A percentile compares a stretch with the other conserved stretches of the same genome.
Conservation (phyloP, 2,797 vertebrate species). For the Pseudocheirus occidentalis region DNA sequence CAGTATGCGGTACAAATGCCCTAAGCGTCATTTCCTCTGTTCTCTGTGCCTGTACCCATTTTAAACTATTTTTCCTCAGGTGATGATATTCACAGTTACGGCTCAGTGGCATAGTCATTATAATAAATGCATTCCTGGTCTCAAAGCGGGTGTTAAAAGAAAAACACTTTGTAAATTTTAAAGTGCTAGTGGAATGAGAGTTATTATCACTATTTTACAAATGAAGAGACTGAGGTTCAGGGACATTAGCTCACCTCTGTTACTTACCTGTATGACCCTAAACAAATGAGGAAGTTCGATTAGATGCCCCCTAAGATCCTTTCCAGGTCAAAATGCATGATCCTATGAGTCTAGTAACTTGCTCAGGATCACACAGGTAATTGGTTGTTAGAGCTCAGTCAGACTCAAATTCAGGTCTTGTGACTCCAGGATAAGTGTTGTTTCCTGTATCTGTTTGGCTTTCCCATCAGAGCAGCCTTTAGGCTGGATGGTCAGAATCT, state of each 20-base stretch:
- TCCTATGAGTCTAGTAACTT: neutral
- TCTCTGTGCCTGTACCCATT: neutral
- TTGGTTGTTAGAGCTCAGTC: neutral
- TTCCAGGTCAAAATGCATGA: neutral
- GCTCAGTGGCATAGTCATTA: neutral
- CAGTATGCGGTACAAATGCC: neutral
- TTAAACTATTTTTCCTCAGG: neutral
- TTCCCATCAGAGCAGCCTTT: neutral
- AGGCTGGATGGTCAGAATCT: neutral
- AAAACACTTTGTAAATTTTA: neutral
- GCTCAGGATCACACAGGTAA: neutral
- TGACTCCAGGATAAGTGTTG: neutral
- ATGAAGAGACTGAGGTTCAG: neutral
- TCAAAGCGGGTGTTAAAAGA: neutral
- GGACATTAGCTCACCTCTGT: neutral
- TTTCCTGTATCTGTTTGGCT: neutral
- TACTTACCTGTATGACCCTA: neutral
- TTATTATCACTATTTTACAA: neutral
- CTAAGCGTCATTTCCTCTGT: neutral
- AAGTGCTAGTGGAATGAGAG: neutral
- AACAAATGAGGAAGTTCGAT: neutral
- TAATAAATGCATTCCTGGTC: neutral
- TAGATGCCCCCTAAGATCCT: neutral
- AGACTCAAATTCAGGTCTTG: neutral
- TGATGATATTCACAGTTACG: neutral